phyloP scores from a whole-genome alignment of 2,113 vertebrate genomes.

The Sprattus sprattus region DNA sequence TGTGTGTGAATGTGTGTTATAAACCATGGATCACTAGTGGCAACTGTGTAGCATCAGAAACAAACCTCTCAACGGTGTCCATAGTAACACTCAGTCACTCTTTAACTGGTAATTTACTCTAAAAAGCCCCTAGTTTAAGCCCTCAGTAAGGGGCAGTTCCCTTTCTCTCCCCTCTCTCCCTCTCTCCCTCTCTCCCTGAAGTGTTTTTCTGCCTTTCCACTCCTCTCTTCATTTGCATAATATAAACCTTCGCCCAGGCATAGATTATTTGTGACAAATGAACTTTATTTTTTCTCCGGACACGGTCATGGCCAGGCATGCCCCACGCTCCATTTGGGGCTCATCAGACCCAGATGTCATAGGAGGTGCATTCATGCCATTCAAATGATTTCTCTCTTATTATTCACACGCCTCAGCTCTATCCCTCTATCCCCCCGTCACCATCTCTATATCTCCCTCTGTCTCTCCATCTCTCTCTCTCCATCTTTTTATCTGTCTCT shows the following conservation, averaged over 20 bases:
- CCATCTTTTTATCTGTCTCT: background rate
- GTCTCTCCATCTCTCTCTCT: too few species aligned
- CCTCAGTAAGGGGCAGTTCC: background rate
- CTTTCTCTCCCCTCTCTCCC: background rate
- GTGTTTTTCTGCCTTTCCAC: background rate
- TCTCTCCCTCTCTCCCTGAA: conserved; percentile 41
- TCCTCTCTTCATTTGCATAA: conserved; percentile 36
- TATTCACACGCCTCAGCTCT: background rate
- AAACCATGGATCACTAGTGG: too few species aligned
- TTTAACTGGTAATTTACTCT: conserved; percentile 25
- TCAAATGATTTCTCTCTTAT: background rate
- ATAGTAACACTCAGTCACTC: conserved; percentile 42
- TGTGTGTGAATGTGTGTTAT: too few species aligned
- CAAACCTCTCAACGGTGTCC: conserved; percentile 25
- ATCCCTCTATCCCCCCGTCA: background rate
- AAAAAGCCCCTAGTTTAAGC: background rate
- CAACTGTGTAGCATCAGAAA: too few species aligned
- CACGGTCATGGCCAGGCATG: conserved; percentile 10
- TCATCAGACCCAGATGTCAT: conserved; percentile 25
- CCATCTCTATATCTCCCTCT: too few species aligned
- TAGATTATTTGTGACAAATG: conserved; percentile 13
- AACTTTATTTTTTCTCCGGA: background rate
- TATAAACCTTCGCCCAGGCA: background rate
- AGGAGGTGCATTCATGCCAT: background rate
- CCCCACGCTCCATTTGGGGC: background rate